Evolutionary conservation across 2,797 vertebrate species (phyloP).

Genomic region (Pangasius krempfi): DNA sequence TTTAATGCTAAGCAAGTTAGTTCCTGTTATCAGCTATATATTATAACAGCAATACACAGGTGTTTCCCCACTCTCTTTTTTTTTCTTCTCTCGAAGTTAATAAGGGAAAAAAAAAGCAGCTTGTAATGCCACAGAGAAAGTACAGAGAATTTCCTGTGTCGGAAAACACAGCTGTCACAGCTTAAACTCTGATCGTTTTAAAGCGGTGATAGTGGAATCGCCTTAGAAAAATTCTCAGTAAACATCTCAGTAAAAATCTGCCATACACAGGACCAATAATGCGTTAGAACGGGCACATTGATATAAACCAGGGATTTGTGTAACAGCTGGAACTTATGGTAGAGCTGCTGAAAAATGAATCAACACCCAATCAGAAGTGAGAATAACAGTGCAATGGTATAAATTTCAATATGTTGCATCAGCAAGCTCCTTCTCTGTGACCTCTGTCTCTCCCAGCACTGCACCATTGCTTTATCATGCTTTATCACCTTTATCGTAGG

Average conservation of each 20-base stretch:
- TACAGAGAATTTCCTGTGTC: constrained; percentile 1
- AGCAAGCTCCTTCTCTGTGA: background rate
- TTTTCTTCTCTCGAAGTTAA: background rate
- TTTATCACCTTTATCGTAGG: background rate
- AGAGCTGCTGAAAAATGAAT: background rate
- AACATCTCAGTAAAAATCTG: background rate
- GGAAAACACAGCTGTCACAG: background rate
- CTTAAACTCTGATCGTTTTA: background rate
- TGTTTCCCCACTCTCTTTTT: background rate
- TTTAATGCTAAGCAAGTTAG: background rate
- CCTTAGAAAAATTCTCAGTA: background rate
- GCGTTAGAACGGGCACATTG: background rate
- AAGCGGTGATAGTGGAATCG: background rate
- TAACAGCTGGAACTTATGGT: background rate
- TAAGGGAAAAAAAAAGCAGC: background rate
- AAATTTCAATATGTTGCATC: background rate
- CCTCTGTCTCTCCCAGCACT: background rate
- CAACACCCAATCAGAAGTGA: background rate
- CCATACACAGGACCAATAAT: background rate
- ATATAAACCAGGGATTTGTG: background rate
- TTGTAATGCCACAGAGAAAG: background rate
- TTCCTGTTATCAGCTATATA: too few species aligned
- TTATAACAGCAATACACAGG: constrained; percentile 3
- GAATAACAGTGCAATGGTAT: background rate
- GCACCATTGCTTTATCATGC: background rate